phyloP scores from a whole-genome alignment of 2,797 vertebrate genomes.

The Channallabes apus region DNA sequence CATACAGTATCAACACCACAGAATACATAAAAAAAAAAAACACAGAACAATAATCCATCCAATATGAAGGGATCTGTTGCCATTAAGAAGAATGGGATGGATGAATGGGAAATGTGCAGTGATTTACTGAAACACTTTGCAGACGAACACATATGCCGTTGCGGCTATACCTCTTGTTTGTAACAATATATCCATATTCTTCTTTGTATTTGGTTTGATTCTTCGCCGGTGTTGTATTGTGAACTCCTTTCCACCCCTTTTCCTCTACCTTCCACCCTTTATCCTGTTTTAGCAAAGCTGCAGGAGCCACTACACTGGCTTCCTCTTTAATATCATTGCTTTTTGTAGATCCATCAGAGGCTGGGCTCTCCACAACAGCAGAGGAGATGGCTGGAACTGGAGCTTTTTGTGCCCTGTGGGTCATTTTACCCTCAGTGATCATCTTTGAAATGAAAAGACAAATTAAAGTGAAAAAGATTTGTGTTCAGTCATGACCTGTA shows the following conservation, averaged over 20 bases:
- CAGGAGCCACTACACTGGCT: constrained; percentile 28
- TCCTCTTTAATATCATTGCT: constrained; percentile 35
- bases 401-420: constrained; percentile 50
- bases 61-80: constrained; percentile 13
- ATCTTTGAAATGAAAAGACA: constrained; percentile 22
- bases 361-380: constrained; percentile 24
- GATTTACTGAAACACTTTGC: not conserved
- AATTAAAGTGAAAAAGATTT: not conserved
- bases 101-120: not conserved
- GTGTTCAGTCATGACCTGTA: not conserved
- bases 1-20: constrained; percentile 32
- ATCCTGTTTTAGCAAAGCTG: constrained; percentile 35
- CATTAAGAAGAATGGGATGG: not conserved
- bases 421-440: constrained; percentile 67
- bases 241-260: constrained; percentile 19
- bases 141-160: not conserved
- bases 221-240: constrained; percentile 50
- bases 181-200: constrained; percentile 85
- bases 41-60: constrained; percentile 27
- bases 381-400: constrained; percentile 24
- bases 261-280: constrained; percentile 39
- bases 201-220: constrained; percentile 59
- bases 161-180: constrained; percentile 83
- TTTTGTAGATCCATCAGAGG: constrained; percentile 2
- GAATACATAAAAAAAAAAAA: constrained; percentile 17